These are phyloP conservation scores for Montipora foliosa DNA, from an alignment of 64 coral and sea anemone genomes.

Conservation along the genomic window DNA sequence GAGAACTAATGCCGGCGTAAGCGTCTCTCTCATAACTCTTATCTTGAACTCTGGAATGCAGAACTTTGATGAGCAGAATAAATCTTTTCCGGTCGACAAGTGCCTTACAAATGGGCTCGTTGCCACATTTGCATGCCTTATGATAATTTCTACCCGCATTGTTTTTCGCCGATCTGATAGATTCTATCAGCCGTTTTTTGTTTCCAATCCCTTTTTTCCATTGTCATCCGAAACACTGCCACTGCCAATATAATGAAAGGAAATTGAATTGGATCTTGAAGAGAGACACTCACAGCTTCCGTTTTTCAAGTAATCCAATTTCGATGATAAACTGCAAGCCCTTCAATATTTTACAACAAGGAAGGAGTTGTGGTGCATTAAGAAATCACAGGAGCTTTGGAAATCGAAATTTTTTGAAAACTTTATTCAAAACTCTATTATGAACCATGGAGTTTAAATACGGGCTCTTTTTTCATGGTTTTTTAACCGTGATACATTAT, in stretches of 20 bases:
- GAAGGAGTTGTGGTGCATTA: neutral
- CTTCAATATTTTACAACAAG: neutral
- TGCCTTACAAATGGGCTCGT: slow-evolving; percentile 15
- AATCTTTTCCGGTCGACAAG: slow-evolving; percentile 43
- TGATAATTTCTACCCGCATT: neutral
- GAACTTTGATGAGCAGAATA: neutral
- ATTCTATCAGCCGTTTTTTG: neutral
- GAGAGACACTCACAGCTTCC: neutral
- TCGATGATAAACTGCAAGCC: neutral
- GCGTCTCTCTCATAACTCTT: neutral
- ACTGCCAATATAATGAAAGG: neutral
- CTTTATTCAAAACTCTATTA: no score
- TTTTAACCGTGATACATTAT: no score
- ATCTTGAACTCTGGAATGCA: slow-evolving; percentile 45
- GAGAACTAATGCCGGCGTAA: neutral
- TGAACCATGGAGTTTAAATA: no score
- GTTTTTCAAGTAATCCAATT: slow-evolving; percentile 32
- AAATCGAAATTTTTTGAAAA: no score
- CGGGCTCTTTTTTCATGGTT: no score
- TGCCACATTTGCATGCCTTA: neutral
- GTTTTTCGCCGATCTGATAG: neutral
- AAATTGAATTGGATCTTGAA: neutral
- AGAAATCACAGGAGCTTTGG: neutral
- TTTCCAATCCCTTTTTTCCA: neutral
- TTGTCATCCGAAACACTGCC: neutral